These are phyloP conservation scores for Rutpela maculata DNA, from an alignment of 2,888 invertebrate genomes.

Conservation along the genomic window DNA sequence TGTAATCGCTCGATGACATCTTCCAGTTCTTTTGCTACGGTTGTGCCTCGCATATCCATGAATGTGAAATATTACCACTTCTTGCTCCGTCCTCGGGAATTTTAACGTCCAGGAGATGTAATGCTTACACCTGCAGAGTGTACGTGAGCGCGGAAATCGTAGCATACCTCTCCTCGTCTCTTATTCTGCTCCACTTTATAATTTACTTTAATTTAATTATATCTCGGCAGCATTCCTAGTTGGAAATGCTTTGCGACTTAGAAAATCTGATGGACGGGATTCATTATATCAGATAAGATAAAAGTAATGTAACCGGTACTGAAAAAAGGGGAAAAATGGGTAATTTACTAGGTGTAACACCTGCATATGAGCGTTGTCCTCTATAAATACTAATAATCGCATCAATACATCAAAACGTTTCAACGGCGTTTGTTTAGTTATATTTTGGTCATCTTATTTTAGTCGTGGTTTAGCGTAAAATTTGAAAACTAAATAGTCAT, in stretches of 20 bases:
- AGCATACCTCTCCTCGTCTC: slow-evolving; percentile 14
- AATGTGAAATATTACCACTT: slow-evolving; percentile 44
- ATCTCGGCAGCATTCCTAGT: slow-evolving; percentile 17
- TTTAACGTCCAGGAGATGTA: slow-evolving; percentile 66
- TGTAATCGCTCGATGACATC: slow-evolving; percentile 40
- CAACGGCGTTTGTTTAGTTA: no score
- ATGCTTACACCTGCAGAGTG: slow-evolving; percentile 27
- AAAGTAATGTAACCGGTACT: no score
- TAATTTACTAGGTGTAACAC: no score
- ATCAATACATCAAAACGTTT: no score
- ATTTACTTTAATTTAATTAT: slow-evolving; percentile 33
- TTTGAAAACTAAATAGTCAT: no score
- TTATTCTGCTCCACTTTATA: slow-evolving; percentile 29
- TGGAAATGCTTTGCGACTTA: slow-evolving; percentile 3
- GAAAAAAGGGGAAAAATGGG: no score
- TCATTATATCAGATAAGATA: neutral
- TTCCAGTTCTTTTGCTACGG: slow-evolving; percentile 46
- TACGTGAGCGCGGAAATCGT: slow-evolving; percentile 38
- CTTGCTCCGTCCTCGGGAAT: slow-evolving; percentile 36
- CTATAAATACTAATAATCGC: no score
- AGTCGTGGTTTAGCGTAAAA: no score
- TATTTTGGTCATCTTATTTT: no score
- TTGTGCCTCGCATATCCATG: slow-evolving; percentile 39
- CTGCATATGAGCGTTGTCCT: no score
- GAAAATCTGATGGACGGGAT: neutral